Evolutionary conservation across 2,888 invertebrate species (phyloP), one percentile per base, ranked within the genome.

Genomic region (Agonopterix subpropinquella): DNA sequence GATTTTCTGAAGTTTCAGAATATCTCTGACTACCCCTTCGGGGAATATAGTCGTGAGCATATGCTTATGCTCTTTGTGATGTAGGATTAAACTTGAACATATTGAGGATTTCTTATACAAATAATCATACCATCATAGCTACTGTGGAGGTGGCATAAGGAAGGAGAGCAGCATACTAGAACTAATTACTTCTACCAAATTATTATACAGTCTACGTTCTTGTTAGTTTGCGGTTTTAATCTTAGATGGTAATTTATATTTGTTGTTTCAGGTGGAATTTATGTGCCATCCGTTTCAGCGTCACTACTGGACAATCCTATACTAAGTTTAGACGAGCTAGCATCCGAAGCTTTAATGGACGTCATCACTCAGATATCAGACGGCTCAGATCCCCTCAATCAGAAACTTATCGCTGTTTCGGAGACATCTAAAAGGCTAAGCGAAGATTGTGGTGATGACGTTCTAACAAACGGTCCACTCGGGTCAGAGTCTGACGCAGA

Each of bases 331-430:
- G 83, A 81, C 54, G 91, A 92, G 64, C 71, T 94, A 47, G 90
- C 91, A 48, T 90, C 92, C 36, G 91, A 92, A 71, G 91, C 92
- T 46, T 71, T 95, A 44, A 91, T 92, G 89, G 93, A 94, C 70
- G 86, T 92, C 44, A 75, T 92, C 54, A 82, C 81, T 45, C 90
- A 90, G 76, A 89, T 91, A 61, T 78, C 89, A 5, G 89, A 89
- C 55, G 90, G 90, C 35, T 82, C 89, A 44, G 90, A 91, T 67
- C 91, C 91, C 5, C 72, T 91, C 11, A 89, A 89, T 57, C 90
- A 88, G 77, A 91, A 73, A 76, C 58, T 80, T 39, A 73, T 81
- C 44, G 80, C 83, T 10, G 70, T 86, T 53, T 74, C 80, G 42
- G 81, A 84, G 65, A 80, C 81, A 18, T 74, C 86, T 41, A 82